Evolutionary conservation across 2,113 vertebrate species (phyloP), one percentile per base, ranked within the genome.

Genomic region (Physeter macrocephalus): DNA sequence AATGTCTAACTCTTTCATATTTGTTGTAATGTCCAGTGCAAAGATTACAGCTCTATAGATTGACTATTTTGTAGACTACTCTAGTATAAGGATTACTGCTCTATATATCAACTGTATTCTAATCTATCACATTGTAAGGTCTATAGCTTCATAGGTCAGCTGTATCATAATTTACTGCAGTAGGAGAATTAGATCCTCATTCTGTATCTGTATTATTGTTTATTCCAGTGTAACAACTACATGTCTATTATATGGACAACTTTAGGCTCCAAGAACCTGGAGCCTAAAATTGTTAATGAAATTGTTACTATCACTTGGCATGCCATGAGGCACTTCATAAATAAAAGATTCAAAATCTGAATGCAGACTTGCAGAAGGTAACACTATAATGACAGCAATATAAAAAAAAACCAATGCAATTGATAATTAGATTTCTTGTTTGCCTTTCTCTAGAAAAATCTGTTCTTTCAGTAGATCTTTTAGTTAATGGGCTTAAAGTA

Each of bases 311-410:
- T 80, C 49, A 69, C 10, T 64, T 87, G 88, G 20, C 6, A 41
- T 54, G 34, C 59, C 39, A 72, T 75, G 34, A 71, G 27, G 54
- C 8, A n/a, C 2, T 8, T 92, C 71, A 59, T 69, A 87, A 72
- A 82, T 61, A 87, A 59, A 92, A 93, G 14, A 67, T 92, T 95
- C 29, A 80, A 75, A 90, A 69, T 92, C 46, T 88, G 14, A 96
- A 80, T 23, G 20, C 25, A 59, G 14, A 74, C 25, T 83, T 78
- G 18, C 9, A 85, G 86, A 81, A 95, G 59, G 25, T 82, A 86
- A 95, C 78, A 83, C 52, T 77, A 13, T n/a, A 64, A 83, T 52
- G 49, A 81, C 5, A n/a, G 23, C 15, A 92, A 64, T 17, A 80
- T 75, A 14, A 29, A 31, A 43, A 94, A 54, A 59, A 39, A 1